Evolutionary conservation across 2,888 invertebrate species (phyloP), one percentile per base, ranked within the genome.

Genomic region (Malacosoma neustria): DNA sequence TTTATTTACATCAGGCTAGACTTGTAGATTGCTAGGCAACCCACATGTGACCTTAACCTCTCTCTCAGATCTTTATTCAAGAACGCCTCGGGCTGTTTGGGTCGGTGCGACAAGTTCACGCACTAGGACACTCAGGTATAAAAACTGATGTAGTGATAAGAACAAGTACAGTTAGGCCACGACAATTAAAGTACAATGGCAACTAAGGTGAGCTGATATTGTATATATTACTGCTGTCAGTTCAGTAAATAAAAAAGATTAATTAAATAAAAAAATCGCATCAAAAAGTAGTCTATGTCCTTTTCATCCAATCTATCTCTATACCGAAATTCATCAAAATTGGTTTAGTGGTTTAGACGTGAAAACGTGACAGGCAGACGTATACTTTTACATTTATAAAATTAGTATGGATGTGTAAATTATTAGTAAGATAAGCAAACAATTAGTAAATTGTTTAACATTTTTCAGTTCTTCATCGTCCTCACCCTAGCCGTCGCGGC

Each of bases 111-210:
- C 40, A 40, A 37, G 30, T 48, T 39, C 41, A 42, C 50, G 51
- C 48, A 58, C 47, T 53, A 54, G 51, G 57, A 42, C 48, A 45
- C 40, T 39, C 48, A 46, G 46, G 61, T 80, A 81, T 79, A 81
- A 64, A 80, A 72, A 63, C 60, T 67, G 56, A 48, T 45, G 47
- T 60, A 45, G 47, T 42, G 49, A 51, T 51, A 37, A 45, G 35
- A 49, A 48, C 48, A 53, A 49, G 49, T 62, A 74, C 65, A 81
- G 70, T 77, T 59, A 45, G 57, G 43, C 45, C 45, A 49, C 49
- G 58, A 67, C 57, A 61, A 50, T 45, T 60, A 55, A 52, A 68
- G 48, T 49, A 79, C 70, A 74, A 80, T 80, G 79, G 75, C 69
- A 54, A 71, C 76, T 58, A 79, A 80, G 72, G 79, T 70, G 46